Evolutionary conservation across 2,113 vertebrate genomes (phyloP).

Genomic region (Corythornis cristatus): DNA sequence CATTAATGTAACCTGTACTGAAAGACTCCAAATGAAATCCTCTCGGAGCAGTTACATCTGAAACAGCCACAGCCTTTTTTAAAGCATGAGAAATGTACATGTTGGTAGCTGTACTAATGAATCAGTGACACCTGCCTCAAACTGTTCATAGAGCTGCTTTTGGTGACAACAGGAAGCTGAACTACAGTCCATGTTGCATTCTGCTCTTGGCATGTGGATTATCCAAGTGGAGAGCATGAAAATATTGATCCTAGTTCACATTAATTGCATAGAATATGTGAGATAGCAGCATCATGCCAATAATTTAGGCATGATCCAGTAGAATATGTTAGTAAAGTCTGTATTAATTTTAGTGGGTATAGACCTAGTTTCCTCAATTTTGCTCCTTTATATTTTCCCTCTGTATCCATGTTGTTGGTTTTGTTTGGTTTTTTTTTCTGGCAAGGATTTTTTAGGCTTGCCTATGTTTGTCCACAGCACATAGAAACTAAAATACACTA

Average conservation of each 20-base stretch:
- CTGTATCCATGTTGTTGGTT: background rate
- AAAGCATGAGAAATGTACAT: background rate
- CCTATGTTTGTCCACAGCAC: background rate
- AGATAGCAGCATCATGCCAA: background rate
- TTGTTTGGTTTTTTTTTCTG: background rate
- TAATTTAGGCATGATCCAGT: background rate
- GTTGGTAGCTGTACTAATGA: background rate
- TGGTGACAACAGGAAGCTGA: background rate
- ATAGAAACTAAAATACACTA: background rate
- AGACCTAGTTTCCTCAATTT: background rate
- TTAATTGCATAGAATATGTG: background rate
- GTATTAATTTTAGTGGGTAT: background rate
- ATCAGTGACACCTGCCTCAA: background rate
- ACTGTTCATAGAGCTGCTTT: background rate
- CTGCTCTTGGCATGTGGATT: background rate
- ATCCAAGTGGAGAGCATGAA: background rate
- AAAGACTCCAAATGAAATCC: background rate
- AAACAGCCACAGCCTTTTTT: background rate
- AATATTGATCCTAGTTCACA: background rate
- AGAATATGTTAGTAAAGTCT: background rate
- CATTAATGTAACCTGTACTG: background rate
- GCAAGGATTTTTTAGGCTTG: background rate
- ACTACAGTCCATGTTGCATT: background rate
- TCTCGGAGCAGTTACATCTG: background rate
- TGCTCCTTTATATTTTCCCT: background rate